A percentile compares a stretch with the other conserved stretches of the same genome.
phyloP scores from a whole-genome alignment of 2,797 vertebrate genomes.

The Prunella strophiata region DNA sequence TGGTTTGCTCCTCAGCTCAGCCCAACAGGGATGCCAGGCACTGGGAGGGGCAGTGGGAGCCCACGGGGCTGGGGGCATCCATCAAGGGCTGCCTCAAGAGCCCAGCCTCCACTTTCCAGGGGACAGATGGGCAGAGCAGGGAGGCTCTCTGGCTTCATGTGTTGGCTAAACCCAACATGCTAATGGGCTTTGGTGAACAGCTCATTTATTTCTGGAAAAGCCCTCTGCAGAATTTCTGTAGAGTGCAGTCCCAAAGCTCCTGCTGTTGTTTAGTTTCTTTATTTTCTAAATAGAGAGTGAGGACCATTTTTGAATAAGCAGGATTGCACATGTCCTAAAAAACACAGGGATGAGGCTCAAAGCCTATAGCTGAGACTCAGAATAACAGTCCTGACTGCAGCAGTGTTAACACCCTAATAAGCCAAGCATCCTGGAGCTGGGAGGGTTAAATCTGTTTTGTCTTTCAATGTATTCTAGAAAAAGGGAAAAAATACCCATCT shows the following conservation, averaged over 20 bases:
- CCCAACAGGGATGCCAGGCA: fast-evolving
- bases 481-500: conserved; percentile 51
- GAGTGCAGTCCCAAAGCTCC: neutral
- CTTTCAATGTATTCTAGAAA: conserved; percentile 28
- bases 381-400: neutral
- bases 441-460: conserved; percentile 51
- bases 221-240: neutral
- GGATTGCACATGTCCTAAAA: neutral
- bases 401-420: neutral
- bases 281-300: neutral
- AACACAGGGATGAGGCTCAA: neutral
- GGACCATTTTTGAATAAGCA: neutral
- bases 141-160: neutral
- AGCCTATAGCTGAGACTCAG: neutral
- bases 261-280: neutral
- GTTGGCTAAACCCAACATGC: neutral
- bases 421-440: neutral
- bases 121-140: neutral
- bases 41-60: neutral
- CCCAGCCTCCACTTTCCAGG: neutral
- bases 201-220: neutral
- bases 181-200: neutral
- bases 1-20: neutral
- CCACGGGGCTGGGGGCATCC: fast-evolving
- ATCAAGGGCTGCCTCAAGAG: neutral